Evolutionary conservation across 2,797 vertebrate species (phyloP).

Genomic region (Ceryle rudis): DNA sequence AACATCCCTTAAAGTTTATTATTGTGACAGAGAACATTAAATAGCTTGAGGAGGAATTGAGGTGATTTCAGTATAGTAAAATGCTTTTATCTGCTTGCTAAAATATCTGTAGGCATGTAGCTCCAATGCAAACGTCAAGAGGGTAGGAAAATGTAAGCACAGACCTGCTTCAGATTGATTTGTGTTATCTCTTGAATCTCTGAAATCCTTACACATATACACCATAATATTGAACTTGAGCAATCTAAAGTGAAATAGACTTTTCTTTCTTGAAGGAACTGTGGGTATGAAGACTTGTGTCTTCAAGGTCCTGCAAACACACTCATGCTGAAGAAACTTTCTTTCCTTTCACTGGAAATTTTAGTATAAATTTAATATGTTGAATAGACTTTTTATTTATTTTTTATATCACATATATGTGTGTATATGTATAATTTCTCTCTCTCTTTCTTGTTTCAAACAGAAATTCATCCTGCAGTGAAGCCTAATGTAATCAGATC

Average conservation of each 20-base stretch:
- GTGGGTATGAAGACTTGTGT: not conserved
- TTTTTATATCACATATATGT: not conserved
- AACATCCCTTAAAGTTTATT: not conserved
- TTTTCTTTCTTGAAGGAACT: not conserved
- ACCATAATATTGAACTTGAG: not conserved
- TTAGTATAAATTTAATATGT: not conserved
- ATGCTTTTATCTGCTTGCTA: not conserved
- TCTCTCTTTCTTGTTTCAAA: not conserved
- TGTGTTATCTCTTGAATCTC: not conserved
- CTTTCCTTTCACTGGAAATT: slow-evolving; percentile 32
- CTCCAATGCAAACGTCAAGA: not conserved
- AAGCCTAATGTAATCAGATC: slow-evolving; percentile 90
- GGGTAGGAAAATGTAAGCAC: not conserved
- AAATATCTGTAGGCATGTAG: not conserved
- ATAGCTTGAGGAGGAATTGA: not conserved
- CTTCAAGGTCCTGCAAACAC: not conserved
- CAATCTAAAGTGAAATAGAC: not conserved
- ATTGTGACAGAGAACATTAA: not conserved
- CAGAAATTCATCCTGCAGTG: slow-evolving; percentile 92
- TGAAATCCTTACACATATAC: not conserved
- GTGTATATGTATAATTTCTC: not conserved
- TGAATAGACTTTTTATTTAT: not conserved
- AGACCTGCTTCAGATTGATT: not conserved
- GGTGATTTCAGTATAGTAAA: not conserved
- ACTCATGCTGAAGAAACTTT: not conserved